Evolutionary conservation across 2,888 invertebrate genomes (phyloP).

Genomic region (Drosophila leonis): DNA sequence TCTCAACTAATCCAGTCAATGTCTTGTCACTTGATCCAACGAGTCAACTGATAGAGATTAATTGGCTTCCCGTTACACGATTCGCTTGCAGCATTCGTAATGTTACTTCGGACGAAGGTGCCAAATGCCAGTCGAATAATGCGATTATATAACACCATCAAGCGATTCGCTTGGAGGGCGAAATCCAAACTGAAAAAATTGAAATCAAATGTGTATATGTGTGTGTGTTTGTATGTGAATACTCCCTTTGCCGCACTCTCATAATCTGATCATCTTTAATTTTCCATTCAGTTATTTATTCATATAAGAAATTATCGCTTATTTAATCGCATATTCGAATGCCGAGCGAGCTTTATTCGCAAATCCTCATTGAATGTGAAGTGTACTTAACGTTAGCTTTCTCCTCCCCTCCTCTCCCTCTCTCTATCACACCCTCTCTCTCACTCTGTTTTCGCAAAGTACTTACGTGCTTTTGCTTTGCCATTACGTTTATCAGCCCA

Average conservation of each 20-base stretch:
- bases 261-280: constrained; percentile 47
- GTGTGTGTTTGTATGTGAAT: too few relatives aligned
- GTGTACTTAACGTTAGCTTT: constrained; percentile 15
- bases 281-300: constrained; percentile 67
- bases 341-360: constrained; percentile 16
- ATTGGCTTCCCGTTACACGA: constrained; percentile 72
- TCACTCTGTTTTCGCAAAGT: constrained; percentile 41
- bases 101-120: constrained; percentile 38
- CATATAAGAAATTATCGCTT: constrained; percentile 80
- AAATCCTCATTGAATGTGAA: constrained; percentile 62
- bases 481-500: constrained; percentile 67
- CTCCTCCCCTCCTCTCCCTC: background rate
- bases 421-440: constrained; percentile 19
- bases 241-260: constrained; percentile 11
- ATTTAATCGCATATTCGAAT: constrained; percentile 69
- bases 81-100: constrained; percentile 45
- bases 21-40: constrained; percentile 76
- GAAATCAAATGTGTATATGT: constrained; percentile 1
- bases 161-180: background rate
- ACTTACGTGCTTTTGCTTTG: constrained; percentile 46
- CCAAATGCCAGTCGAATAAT: constrained; percentile 53
- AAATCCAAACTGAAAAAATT: constrained; percentile 26
- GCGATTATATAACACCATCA: constrained; percentile 56
- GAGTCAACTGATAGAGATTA: constrained; percentile 73
- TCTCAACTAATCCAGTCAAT: constrained; percentile 74